Evolutionary conservation across 2,113 vertebrate species (phyloP).

Genomic region (Muntiacus muntjak): DNA sequence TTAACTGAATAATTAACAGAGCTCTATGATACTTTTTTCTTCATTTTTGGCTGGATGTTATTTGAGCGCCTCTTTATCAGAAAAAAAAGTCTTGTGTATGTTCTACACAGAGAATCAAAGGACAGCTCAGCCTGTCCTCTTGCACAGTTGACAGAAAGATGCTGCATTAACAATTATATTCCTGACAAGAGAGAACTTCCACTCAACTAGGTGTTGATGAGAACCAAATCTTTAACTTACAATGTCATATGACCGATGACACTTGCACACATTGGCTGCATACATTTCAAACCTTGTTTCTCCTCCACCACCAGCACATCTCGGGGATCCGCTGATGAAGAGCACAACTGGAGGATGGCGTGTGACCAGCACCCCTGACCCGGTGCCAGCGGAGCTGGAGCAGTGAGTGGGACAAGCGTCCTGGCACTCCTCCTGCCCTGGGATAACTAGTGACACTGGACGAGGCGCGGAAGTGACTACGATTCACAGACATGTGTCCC

Average conservation of each 20-base stretch:
- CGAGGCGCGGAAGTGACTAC: fast-evolving
- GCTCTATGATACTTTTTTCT: not conserved
- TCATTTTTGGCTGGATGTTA: not conserved
- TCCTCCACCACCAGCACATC: not conserved
- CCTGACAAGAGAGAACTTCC: not conserved
- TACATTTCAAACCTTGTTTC: not conserved
- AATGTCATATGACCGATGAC: not conserved
- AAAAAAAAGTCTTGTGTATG: not conserved
- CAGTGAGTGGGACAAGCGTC: too few relatives aligned
- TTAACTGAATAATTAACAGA: not conserved
- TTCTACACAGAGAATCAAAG: not conserved
- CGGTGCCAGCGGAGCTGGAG: too few relatives aligned
- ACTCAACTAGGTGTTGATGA: not conserved
- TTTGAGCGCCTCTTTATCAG: not conserved
- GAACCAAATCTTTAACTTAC: not conserved
- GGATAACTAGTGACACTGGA: not conserved
- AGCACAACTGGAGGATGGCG: fast-evolving
- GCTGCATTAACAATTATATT: not conserved
- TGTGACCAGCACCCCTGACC: too few relatives aligned
- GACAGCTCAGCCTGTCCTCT: not conserved
- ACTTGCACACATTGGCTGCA: not conserved
- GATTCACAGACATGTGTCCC: not conserved
- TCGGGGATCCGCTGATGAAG: fast-evolving
- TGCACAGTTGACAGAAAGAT: not conserved
- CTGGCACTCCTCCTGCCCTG: not conserved